Percentiles rank a stretch among this genome's conserved stretches.
phyloP scores from a whole-genome alignment of 1,140 invertebrate genomes.

The Metopolophium dirhodum region DNA sequence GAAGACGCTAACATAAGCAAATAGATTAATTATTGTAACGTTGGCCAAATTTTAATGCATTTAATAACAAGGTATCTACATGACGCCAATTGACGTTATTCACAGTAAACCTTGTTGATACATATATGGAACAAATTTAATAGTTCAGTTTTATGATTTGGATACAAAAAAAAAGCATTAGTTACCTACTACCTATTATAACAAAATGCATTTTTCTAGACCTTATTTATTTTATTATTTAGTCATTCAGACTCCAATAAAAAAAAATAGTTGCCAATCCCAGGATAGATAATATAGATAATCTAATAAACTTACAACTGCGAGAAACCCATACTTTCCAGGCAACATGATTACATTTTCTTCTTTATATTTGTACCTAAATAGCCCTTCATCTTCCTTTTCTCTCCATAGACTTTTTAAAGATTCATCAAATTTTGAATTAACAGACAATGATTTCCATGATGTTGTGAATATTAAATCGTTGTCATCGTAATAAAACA shows the following conservation, averaged over 20 bases:
- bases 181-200: too few relatives aligned
- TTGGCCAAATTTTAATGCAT: too few relatives aligned
- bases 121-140: too few relatives aligned
- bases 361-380: constrained; percentile 32
- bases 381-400: neutral
- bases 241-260: neutral
- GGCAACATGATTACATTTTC: neutral
- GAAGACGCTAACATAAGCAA: too few relatives aligned
- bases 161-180: neutral
- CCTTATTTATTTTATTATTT: neutral
- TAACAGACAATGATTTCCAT: neutral
- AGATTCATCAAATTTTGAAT: constrained; percentile 17
- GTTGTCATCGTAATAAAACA: constrained; percentile 9
- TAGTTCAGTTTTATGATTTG: neutral
- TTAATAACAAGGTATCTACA: too few relatives aligned
- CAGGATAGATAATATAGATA: neutral
- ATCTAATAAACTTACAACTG: constrained; percentile 44
- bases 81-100: too few relatives aligned
- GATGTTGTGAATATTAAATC: constrained; percentile 53
- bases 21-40: too few relatives aligned
- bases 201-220: neutral
- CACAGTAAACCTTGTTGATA: too few relatives aligned
- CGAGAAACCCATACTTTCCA: constrained; percentile 32
- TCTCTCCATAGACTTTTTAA: neutral
- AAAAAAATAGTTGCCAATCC: neutral